Conservation (phyloP, 2,113 vertebrate genomes). For the Nycticryphes semicollaris region DNA sequence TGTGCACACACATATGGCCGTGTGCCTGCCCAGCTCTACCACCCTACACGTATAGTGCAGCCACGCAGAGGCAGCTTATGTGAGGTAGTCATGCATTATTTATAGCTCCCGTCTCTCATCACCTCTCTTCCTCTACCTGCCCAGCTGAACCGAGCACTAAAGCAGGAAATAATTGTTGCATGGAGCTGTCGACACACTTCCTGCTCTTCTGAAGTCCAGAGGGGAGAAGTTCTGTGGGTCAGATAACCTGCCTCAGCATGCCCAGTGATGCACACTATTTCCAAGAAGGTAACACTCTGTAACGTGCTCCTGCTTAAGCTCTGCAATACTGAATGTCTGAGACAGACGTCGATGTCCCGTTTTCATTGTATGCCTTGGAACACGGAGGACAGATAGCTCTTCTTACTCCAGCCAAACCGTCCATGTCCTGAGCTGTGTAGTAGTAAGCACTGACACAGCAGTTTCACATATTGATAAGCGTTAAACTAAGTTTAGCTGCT, state of each 20-base stretch:
- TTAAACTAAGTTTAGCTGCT: background rate
- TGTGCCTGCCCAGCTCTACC: background rate
- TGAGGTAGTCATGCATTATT: background rate
- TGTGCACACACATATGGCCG: accelerated
- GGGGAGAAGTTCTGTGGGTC: background rate
- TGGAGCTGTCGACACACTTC: background rate
- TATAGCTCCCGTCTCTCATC: background rate
- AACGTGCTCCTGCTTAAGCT: background rate
- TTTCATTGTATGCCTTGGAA: background rate
- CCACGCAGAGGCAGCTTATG: background rate
- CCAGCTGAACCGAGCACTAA: background rate
- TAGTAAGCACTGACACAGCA: background rate
- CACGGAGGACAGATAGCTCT: background rate
- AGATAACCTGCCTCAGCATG: background rate
- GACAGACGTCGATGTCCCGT: background rate
- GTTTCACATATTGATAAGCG: background rate
- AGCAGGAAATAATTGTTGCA: background rate
- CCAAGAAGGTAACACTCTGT: background rate
- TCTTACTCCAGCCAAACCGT: background rate
- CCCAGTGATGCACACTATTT: background rate
- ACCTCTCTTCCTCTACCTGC: background rate
- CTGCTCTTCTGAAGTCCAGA: background rate
- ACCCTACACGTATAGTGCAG: accelerated
- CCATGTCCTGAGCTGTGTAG: background rate
- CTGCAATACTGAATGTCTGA: background rate